Base-by-base conservation (phyloP, 1,140 invertebrate genomes). In the Neuroterus valhalla region DNA sequence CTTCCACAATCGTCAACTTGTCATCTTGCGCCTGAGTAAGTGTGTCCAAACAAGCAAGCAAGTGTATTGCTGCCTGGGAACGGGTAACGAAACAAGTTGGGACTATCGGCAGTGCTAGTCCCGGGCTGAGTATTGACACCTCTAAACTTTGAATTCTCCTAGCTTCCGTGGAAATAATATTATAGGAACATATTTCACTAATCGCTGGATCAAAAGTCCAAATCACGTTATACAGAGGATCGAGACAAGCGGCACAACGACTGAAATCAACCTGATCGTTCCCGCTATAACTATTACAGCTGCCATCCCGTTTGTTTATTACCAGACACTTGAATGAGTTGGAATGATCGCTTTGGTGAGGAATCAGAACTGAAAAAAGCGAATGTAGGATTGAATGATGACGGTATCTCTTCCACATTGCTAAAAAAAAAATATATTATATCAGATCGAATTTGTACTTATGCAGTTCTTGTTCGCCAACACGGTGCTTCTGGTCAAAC, bases 41-140 rank as follows among this genome's bases (percentile, higher is more conserved):
- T 0, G 96, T 97, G 84, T 98, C 97, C 79, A 99, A 91, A 87
- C 96, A 98, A 15, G 95, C 96, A 23, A 98, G 87, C 66, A 98
- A 90, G 91, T 98, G 95, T 19, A 98, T 92, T 2, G 96, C 96
- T 55, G 96, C 96, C 88, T 96, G 95, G 74, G 95, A 94, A 50
- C 96, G 91, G 0, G 95, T 96, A 1, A 97, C 93, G 31, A 92
- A 92, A 78, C 93, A 94, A 8, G 92, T 92, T 2, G 93, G 89
- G 21, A 94, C 90, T 15, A 94, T 92, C 0, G 97, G 96, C 66
- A 98, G 91, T 3, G 96, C 94, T 68, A 98, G 86, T 83, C 96
- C 96, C 62, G 95, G 93, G 79, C 92, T 94, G 21, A 97, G 86
- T 71, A 97, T 92, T 1, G 91, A 92, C 68, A 91, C 82, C 70